Base-by-base conservation (phyloP, 1,140 invertebrate genomes). In the Caenorhabditis tropicalis region DNA sequence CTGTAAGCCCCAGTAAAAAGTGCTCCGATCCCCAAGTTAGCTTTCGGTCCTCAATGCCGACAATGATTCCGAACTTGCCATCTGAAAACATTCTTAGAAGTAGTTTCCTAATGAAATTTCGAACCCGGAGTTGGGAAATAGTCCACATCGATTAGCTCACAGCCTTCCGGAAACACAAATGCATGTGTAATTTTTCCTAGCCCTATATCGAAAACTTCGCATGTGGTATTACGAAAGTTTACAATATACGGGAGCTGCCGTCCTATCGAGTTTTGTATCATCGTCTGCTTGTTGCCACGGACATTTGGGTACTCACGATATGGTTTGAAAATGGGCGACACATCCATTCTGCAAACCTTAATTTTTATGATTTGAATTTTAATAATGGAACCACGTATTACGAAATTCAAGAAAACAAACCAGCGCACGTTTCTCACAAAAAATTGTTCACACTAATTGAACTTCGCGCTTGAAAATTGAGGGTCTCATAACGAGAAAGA, bases 311-410 rank as follows among this genome's bases (percentile, higher is more conserved):
- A 56, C 21, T 10, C 21, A 10, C 7, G 24, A 24, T 56, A 56
- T 2, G 53, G 53, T 56, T 56, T 56, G 53, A 56, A 56, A 15
- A 56, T 56, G 53, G 53, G 29, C 7, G 53, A 56, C 21, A 10
- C 10, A 1, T 84, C 15, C 60, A 85, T n/a, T 56, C 82, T 56
- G 31, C 6, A 33, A 36, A 29, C n/a, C n/a, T n/a, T n/a, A n/a
- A n/a, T n/a, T n/a, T n/a, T n/a, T n/a, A n/a, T n/a, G n/a, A n/a
- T n/a, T n/a, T n/a, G n/a, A n/a, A n/a, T n/a, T n/a, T n/a, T n/a
- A n/a, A n/a, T n/a, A n/a, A n/a, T n/a, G n/a, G n/a, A n/a, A n/a
- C n/a, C n/a, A n/a, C n/a, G n/a, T n/a, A n/a, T n/a, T n/a, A n/a
- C n/a, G n/a, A n/a, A n/a, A n/a, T n/a, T n/a, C n/a, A n/a, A n/a